Percentiles rank a stretch among this genome's conserved stretches.
Evolutionary conservation across 1,140 invertebrate species (phyloP).

Genomic region (Diachasmimorpha longicaudata): DNA sequence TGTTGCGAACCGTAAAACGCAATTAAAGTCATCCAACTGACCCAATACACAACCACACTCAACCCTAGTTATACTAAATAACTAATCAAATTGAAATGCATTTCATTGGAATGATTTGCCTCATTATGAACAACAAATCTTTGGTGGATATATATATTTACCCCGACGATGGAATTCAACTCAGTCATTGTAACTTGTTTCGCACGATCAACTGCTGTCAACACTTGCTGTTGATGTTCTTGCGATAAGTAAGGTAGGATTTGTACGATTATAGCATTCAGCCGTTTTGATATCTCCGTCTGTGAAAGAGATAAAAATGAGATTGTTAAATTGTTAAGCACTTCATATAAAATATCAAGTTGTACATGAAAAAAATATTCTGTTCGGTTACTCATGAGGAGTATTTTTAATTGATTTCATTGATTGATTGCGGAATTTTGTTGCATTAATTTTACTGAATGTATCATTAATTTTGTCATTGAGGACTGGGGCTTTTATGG

Average conservation of each 20-base stretch:
- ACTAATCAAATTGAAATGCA: not conserved
- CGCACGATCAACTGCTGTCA: constrained; percentile 89
- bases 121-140: not conserved
- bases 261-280: constrained; percentile 90
- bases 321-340: not conserved
- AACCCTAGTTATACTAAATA: not conserved
- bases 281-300: constrained; percentile 93
- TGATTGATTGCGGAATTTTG: no score
- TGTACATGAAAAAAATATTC: no score
- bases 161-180: constrained; percentile 86
- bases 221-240: constrained; percentile 95
- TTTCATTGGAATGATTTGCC: not conserved
- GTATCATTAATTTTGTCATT: no score
- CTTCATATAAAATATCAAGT: no score
- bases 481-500: no score
- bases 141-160: constrained; percentile 62
- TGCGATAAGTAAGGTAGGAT: constrained; percentile 90
- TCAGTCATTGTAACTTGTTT: constrained; percentile 96
- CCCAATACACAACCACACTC: not conserved
- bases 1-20: constrained; percentile 32
- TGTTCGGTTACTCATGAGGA: no score
- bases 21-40: constrained; percentile 35
- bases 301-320: constrained; percentile 62
- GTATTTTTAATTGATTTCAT: no score
- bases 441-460: no score